A percentile compares a stretch with the other conserved stretches of the same genome.
Evolutionary conservation across 92 coral and sea anemone genomes (phyloP).

Genomic region (Paragorgia papillata): DNA sequence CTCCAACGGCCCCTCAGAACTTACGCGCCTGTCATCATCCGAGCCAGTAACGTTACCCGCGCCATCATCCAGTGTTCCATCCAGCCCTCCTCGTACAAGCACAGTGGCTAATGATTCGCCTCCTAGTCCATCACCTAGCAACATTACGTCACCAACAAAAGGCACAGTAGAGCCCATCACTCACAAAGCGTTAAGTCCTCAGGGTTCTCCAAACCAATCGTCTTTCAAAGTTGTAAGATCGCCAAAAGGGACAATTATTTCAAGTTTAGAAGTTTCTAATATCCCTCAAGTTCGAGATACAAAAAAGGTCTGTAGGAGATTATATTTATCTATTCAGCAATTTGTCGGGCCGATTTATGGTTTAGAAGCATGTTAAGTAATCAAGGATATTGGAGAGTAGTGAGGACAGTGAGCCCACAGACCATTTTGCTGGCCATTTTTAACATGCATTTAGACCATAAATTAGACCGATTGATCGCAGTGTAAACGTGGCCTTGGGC

Average conservation of each 20-base stretch:
- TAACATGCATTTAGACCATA: too few species aligned
- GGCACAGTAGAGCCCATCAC: background rate
- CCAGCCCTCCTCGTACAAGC: background rate
- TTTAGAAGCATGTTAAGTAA: too few species aligned
- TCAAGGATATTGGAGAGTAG: too few species aligned
- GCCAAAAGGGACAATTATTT: background rate
- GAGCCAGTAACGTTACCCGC: background rate
- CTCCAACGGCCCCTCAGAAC: background rate
- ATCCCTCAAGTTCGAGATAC: background rate
- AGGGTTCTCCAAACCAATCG: background rate
- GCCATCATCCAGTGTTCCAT: background rate
- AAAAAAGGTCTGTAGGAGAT: background rate
- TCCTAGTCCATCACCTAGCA: background rate
- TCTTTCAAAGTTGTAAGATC: background rate
- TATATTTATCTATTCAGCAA: too few species aligned
- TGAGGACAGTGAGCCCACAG: too few species aligned
- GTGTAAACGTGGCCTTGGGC: too few species aligned
- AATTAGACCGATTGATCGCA: too few species aligned
- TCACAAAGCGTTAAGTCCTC: background rate
- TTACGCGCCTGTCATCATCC: background rate
- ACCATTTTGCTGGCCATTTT: too few species aligned
- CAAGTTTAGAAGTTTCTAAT: background rate
- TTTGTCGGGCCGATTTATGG: too few species aligned
- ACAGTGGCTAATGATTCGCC: too few species aligned
- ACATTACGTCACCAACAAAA: background rate